Evolutionary conservation across 2,797 vertebrate species (phyloP).

Genomic region (Miichthys miiuy): DNA sequence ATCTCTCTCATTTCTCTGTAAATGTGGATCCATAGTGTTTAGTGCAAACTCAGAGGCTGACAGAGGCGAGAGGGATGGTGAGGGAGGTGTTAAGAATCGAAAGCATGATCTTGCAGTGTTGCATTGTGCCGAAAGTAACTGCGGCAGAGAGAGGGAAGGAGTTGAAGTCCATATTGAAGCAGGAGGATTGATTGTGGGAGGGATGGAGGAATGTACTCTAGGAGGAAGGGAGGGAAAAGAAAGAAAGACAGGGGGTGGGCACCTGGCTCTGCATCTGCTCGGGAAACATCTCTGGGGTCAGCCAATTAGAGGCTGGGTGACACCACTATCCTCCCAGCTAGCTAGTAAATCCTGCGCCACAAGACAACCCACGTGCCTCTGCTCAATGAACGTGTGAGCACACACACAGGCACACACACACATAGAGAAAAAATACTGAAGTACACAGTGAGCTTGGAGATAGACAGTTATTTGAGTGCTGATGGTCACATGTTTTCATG

Average conservation of each 20-base stretch:
- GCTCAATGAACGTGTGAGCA: slow-evolving; percentile 54
- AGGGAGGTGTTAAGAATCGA: slow-evolving; percentile 45
- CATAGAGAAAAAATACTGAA: neutral
- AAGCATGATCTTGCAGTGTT: slow-evolving; percentile 70
- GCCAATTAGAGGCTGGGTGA: slow-evolving; percentile 77
- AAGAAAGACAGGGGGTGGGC: slow-evolving; percentile 43
- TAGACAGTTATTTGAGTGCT: neutral
- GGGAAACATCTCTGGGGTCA: slow-evolving; percentile 73
- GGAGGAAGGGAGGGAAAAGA: slow-evolving; percentile 32
- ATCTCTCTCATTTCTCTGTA: slow-evolving; percentile 54
- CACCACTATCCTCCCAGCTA: slow-evolving; percentile 59
- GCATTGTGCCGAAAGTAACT: slow-evolving; percentile 69
- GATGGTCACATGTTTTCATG: slow-evolving; percentile 16
- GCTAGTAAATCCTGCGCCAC: slow-evolving; percentile 73
- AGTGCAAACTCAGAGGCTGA: slow-evolving; percentile 47
- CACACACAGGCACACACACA: slow-evolving; percentile 27
- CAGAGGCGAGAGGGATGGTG: slow-evolving; percentile 41
- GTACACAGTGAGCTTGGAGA: neutral
- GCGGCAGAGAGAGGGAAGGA: slow-evolving; percentile 53
- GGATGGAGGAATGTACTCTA: slow-evolving; percentile 62
- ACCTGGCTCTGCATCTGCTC: slow-evolving; percentile 60
- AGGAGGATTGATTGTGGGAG: slow-evolving; percentile 75
- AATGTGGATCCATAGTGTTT: slow-evolving; percentile 56
- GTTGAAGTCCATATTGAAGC: slow-evolving; percentile 60
- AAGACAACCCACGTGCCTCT: slow-evolving; percentile 65